Base-by-base conservation (phyloP, 2,888 invertebrate genomes). In the Lysandra coridon region DNA sequence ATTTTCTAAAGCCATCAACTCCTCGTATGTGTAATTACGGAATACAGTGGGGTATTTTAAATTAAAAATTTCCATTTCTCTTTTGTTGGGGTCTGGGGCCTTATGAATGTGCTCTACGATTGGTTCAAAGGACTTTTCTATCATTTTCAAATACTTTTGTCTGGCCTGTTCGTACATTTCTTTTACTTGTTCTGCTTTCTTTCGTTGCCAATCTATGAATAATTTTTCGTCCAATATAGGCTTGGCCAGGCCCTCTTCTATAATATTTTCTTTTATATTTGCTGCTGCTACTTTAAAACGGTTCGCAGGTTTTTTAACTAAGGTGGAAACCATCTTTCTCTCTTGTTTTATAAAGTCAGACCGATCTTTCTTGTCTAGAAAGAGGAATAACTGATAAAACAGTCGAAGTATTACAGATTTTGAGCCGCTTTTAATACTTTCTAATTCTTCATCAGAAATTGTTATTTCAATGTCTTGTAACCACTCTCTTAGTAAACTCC, bases 301-400 rank as follows among this genome's bases (percentile, higher is more conserved):
- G 64, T 89, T 88, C 10, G 85, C 88, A 73, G 91, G 83, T 86
- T 94, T 94, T 64, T 92, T 89, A 23, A 94, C 89, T 76, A 94
- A 85, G 30, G 76, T 84, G 17, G 94, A 93, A 3, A 89, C 90
- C 88, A 92, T 91, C 86, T 92, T 89, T 78, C 89, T 86, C 83
- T 95, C 95, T 79, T 90, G 86, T 82, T 95, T 93, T 44, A 95
- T 93, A 83, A 95, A 96, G 84, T 95, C 90, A 17, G 95, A 90
- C 75, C 94, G 92, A 83, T 95, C 95, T 85, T 94, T 95, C 85
- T 95, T 95, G 83, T 96, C 95, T 78, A 96, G 88, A 81, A 93
- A 92, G 10, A 96, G 88, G 85, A 95, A 96, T 4, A 96, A 87
- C 86, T 95, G 95, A 87, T 96, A 96, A 85, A 96, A 96, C 1